These are phyloP conservation scores for Saccostrea cuccullata DNA, from an alignment of 1,140 invertebrate species.

Conservation along the genomic window DNA sequence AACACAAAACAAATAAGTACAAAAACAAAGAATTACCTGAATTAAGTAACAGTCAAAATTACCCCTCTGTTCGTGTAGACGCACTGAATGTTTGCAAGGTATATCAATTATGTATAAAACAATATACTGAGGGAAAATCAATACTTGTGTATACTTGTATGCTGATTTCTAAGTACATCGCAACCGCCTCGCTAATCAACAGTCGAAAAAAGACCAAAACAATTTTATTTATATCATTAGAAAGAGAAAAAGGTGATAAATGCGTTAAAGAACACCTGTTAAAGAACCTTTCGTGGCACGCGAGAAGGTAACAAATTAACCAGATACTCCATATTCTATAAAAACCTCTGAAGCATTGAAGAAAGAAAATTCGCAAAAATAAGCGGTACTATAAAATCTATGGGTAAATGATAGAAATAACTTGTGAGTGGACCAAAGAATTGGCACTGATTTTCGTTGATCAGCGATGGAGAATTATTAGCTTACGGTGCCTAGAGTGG, in stretches of 20 bases:
- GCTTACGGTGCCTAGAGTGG: neutral
- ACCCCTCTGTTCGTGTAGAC: neutral
- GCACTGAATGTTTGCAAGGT: neutral
- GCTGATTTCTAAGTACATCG: neutral
- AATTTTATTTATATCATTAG: neutral
- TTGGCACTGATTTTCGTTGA: neutral
- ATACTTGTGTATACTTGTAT: neutral
- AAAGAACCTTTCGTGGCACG: neutral
- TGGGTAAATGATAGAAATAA: neutral
- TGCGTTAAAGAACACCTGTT: neutral
- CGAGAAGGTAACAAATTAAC: neutral
- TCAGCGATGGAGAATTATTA: neutral
- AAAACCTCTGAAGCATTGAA: neutral
- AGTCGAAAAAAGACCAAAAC: neutral
- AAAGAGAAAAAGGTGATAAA: neutral
- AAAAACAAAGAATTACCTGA: neutral
- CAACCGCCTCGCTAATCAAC: neutral
- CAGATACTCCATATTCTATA: neutral
- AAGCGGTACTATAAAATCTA: neutral
- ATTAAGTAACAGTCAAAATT: neutral
- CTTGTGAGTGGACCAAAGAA: neutral
- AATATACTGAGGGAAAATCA: constrained; percentile 26
- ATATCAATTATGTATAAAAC: constrained; percentile 35
- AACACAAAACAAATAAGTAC: neutral
- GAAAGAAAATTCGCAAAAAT: neutral